Conservation (phyloP, 1,140 invertebrate genomes). For the Pantala flavescens region DNA sequence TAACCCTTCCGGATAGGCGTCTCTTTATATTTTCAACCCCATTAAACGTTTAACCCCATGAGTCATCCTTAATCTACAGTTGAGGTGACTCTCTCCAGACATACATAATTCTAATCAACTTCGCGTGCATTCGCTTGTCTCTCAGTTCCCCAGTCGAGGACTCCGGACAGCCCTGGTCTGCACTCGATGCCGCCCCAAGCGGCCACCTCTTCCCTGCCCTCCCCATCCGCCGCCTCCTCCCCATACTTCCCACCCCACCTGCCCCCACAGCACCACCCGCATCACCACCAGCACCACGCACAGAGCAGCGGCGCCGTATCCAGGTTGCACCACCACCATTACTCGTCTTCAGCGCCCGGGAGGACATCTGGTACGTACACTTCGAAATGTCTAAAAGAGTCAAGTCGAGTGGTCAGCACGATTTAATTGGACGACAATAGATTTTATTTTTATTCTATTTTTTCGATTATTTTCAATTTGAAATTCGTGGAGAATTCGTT, state of each 20-base stretch:
- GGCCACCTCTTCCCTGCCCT: background rate
- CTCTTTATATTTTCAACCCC: too few relatives aligned
- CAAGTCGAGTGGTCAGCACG: too few relatives aligned
- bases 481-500: too few relatives aligned
- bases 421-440: too few relatives aligned
- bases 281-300: background rate
- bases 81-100: background rate
- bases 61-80: too few relatives aligned
- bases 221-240: background rate
- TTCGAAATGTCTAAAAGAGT: too few relatives aligned
- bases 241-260: background rate
- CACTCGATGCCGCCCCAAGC: background rate
- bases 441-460: too few relatives aligned
- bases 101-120: background rate
- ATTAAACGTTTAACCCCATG: too few relatives aligned
- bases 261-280: background rate
- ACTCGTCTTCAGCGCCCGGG: background rate
- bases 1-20: too few relatives aligned
- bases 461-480: too few relatives aligned
- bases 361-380: background rate
- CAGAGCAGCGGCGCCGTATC: background rate
- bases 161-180: background rate
- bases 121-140: background rate
- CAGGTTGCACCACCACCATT: background rate
- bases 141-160: constrained; percentile 2